These are phyloP conservation scores for Ruditapes philippinarum DNA, from an alignment of 1,140 invertebrate genomes.

Conservation along the genomic window DNA sequence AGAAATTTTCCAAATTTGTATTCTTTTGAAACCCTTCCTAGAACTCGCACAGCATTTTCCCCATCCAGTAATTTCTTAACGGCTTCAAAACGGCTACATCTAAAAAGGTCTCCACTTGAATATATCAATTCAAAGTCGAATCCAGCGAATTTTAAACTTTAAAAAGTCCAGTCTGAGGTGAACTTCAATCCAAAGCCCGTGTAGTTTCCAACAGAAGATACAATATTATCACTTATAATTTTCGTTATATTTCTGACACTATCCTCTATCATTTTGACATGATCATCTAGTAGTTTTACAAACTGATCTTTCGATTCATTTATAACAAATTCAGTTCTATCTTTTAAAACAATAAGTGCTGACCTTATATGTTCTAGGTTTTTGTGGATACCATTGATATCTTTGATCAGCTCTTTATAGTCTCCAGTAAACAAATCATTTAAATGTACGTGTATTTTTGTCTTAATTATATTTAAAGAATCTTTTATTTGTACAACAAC, in stretches of 20 bases:
- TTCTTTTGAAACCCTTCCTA: background rate
- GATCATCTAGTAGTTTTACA: background rate
- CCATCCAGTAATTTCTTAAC: conserved; percentile 38
- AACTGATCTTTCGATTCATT: background rate
- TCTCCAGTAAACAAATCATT: background rate
- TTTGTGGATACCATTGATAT: background rate
- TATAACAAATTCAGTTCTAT: background rate
- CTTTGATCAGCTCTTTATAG: background rate
- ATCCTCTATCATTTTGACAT: background rate
- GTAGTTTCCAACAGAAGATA: background rate
- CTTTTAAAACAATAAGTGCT: background rate
- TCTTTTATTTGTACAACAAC: background rate
- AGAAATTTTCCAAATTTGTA: conserved; percentile 34
- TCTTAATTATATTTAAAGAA: background rate
- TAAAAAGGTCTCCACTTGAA: conserved; percentile 18
- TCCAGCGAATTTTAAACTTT: background rate
- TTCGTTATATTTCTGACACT: background rate
- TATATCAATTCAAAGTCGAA: conserved; percentile 45
- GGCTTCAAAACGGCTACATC: conserved; percentile 36
- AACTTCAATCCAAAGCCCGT: conserved; percentile 55
- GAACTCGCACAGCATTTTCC: conserved; percentile 12
- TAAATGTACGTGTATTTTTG: background rate
- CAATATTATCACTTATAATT: background rate
- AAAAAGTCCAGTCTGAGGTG: background rate
- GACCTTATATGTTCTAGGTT: background rate